Conservation (phyloP, 53 echinoderm and acorn worm genomes). For the Zoroaster sp. region DNA sequence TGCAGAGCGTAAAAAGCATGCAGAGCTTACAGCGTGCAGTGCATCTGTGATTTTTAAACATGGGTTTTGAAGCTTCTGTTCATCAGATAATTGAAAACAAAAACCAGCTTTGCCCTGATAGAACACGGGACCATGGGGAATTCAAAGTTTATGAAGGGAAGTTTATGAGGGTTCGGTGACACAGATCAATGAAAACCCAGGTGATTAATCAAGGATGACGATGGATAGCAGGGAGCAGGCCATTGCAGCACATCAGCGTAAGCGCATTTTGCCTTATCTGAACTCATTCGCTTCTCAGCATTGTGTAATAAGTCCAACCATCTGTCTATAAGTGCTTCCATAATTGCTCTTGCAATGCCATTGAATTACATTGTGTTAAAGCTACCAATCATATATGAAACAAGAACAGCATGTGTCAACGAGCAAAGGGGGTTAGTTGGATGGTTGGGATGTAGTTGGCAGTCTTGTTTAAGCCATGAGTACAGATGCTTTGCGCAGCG, state of each 20-base stretch:
- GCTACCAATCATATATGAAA: too few relatives aligned
- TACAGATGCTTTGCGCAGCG: background rate
- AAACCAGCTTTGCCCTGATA: background rate
- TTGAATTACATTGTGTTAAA: too few relatives aligned
- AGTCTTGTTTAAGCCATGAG: slow-evolving; percentile 2
- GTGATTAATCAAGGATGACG: background rate
- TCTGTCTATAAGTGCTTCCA: too few relatives aligned
- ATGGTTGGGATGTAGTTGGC: background rate
- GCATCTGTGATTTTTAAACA: background rate
- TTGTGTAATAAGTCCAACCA: background rate
- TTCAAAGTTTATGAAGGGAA: background rate
- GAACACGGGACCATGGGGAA: background rate
- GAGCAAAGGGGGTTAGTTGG: background rate
- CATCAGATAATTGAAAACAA: background rate
- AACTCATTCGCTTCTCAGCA: slow-evolving; percentile 21
- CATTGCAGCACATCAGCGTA: background rate
- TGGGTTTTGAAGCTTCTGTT: background rate
- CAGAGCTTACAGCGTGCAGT: background rate
- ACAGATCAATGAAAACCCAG: background rate
- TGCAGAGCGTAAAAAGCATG: background rate
- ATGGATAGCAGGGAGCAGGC: background rate
- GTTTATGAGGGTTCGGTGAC: background rate
- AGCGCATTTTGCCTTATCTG: background rate
- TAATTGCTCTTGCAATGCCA: too few relatives aligned
- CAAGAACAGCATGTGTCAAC: background rate